Evolutionary conservation across 1,140 invertebrate genomes (phyloP), one percentile per base, ranked within the genome.

Genomic region (Theocolax elegans): DNA sequence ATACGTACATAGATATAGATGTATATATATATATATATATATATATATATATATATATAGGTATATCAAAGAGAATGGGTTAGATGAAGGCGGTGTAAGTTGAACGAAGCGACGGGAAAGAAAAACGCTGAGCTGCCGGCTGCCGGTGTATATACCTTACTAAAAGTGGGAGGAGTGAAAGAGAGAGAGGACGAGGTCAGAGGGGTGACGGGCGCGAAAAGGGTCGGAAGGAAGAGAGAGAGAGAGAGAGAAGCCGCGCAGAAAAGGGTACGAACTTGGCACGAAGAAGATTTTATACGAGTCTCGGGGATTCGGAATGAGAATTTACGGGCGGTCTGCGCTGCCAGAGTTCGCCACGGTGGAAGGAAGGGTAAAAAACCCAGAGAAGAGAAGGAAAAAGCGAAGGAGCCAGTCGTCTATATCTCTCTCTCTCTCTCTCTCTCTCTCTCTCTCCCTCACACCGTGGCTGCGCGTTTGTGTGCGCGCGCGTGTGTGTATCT

Each of bases 291-390:
- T 82, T 85, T 84, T 85, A 86, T 86, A 86, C 75, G 83, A 84
- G 83, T 82, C 80, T 81, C 75, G 83, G 79, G 79, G 83, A 85
- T 84, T 84, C 77, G 82, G 77, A 85, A 85, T 84, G 83, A 85
- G 82, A 75, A 85, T 85, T 85, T 85, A 85, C 83, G 83, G 81
- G 77, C 81, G 77, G 82, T 77, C 75, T 78, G 77, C 73, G 74
- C 75, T 64, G 62, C 75, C 21, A 44, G 56, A 21, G 27, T 7
- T 3, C 17, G 63, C 49, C 48, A 35, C 58, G 73, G 75, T 75
- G 76, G 71, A 71, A 59, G 38, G 53, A 62, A 25, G 29, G 15
- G 13, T 53, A 62, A 44, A 54, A 60, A 59, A 27, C 8, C 25
- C 49, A 59, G 51, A 44, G 29, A 65, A 6, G 54, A 17, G 17